phyloP scores from a whole-genome alignment of 2,113 vertebrate genomes.

The Phaethornis superciliosus region DNA sequence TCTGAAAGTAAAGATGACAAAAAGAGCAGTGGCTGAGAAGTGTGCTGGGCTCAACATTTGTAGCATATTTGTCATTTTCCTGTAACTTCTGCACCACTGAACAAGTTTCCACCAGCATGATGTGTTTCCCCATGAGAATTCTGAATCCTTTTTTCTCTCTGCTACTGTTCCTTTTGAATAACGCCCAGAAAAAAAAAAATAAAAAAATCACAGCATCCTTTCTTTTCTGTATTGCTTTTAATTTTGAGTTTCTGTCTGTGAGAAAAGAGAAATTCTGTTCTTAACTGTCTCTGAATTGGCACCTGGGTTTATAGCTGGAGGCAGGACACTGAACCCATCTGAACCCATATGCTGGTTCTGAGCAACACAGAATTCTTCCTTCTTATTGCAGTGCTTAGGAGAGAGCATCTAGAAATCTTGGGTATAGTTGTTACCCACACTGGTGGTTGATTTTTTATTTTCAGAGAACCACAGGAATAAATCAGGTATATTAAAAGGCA shows the following conservation, averaged over 20 bases:
- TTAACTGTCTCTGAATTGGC: not conserved
- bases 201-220: not conserved
- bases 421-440: not conserved
- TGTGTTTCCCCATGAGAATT: not conserved
- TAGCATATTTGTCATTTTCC: fast-evolving
- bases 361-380: not conserved
- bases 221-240: not conserved
- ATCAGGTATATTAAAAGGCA: not conserved
- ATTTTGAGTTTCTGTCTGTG: not conserved
- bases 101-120: not conserved
- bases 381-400: not conserved
- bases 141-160: not conserved
- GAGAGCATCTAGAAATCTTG: not conserved
- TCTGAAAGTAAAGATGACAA: not conserved
- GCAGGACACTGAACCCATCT: not conserved
- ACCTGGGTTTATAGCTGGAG: not conserved
- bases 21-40: not conserved
- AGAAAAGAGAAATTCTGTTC: not conserved
- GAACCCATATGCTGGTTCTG: fast-evolving
- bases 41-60: not conserved
- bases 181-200: no score
- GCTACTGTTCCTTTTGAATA: not conserved
- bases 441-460: not conserved
- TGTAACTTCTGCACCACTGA: not conserved
- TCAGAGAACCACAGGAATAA: not conserved